These are phyloP conservation scores for Tinea pellionella DNA, from an alignment of 2,888 invertebrate species.

Conservation along the genomic window DNA sequence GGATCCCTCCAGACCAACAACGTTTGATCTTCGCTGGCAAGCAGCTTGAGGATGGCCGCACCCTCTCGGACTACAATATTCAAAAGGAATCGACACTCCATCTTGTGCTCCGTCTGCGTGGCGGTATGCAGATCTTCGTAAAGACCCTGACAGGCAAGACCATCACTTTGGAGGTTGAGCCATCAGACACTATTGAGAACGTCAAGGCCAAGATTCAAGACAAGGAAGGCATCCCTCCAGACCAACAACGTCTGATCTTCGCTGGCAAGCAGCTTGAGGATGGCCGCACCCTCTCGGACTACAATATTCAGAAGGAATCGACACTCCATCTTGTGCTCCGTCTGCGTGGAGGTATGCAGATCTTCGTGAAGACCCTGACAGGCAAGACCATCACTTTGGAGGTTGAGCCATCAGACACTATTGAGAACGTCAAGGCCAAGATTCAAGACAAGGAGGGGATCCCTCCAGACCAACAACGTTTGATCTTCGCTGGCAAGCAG, in stretches of 20 bases:
- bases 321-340: constrained; percentile 69
- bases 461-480: constrained; percentile 72
- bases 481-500: constrained; percentile 77
- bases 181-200: constrained; percentile 72
- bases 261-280: constrained; percentile 77
- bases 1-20: constrained; percentile 70
- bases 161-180: constrained; percentile 68
- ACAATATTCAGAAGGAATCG: constrained; percentile 74
- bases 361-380: constrained; percentile 67
- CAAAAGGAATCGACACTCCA: constrained; percentile 73
- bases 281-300: constrained; percentile 73
- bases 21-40: constrained; percentile 74
- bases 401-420: constrained; percentile 72
- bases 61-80: constrained; percentile 74
- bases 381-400: constrained; percentile 70
- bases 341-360: constrained; percentile 72
- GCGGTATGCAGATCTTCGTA: constrained; percentile 75
- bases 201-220: constrained; percentile 70
- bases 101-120: constrained; percentile 70
- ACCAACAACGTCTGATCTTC: constrained; percentile 72
- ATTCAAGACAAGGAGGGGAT: constrained; percentile 70
- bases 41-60: constrained; percentile 75
- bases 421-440: constrained; percentile 74
- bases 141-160: constrained; percentile 72
- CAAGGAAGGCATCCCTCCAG: constrained; percentile 65